A percentile compares a stretch with the other conserved stretches of the same genome.
phyloP scores from a whole-genome alignment of 2,797 vertebrate species.

The Limnodromus scolopaceus region DNA sequence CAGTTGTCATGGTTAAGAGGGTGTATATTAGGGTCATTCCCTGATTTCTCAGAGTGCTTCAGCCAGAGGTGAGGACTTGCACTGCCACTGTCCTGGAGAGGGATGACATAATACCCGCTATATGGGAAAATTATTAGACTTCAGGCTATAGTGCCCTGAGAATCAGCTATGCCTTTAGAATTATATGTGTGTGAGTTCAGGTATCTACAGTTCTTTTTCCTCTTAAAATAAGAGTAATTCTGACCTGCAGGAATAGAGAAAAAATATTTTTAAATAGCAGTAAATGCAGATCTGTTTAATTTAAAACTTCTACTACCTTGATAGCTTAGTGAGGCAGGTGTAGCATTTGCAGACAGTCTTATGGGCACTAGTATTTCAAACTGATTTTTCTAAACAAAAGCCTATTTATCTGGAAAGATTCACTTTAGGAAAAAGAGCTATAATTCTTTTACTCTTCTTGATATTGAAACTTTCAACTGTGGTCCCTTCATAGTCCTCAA shows the following conservation, averaged over 20 bases:
- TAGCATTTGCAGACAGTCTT: not conserved
- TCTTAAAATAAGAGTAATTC: not conserved
- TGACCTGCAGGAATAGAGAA: not conserved
- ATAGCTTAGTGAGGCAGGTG: not conserved
- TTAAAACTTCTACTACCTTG: not conserved
- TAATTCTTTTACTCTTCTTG: not conserved
- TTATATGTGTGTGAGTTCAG: not conserved
- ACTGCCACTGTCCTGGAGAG: not conserved
- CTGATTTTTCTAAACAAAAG: not conserved
- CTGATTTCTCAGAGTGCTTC: not conserved
- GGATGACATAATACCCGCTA: not conserved
- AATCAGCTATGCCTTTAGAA: not conserved
- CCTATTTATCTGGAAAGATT: not conserved
- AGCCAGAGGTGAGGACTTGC: not conserved
- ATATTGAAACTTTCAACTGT: not conserved
- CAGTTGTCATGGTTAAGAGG: not conserved
- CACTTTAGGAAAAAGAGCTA: not conserved
- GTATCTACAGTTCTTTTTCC: not conserved
- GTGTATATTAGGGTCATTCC: not conserved
- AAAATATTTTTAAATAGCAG: not conserved
- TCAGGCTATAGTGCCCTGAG: not conserved
- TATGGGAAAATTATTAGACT: not conserved
- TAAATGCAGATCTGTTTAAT: not conserved
- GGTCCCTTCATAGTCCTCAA: not conserved
- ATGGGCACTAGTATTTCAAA: not conserved